A percentile compares a stretch with the other conserved stretches of the same genome.
Evolutionary conservation across 2,797 vertebrate species (phyloP).

Genomic region (Cyclura pinguis): DNA sequence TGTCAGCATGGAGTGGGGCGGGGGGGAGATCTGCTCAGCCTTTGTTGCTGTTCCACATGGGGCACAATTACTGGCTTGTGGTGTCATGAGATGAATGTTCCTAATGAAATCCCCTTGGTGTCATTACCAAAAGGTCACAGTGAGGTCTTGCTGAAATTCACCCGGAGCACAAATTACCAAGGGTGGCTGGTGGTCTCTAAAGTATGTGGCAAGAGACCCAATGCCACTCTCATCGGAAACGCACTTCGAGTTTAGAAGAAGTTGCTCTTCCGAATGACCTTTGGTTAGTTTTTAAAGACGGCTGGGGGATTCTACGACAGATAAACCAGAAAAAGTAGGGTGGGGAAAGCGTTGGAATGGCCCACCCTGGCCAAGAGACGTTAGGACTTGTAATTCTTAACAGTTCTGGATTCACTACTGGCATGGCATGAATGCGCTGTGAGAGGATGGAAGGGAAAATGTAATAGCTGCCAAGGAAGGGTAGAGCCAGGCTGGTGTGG

Average conservation of each 20-base stretch:
- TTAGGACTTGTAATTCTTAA: too few species aligned
- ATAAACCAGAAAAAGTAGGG: neutral
- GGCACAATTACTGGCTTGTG: conserved; percentile 1
- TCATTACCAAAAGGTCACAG: conserved; percentile 14
- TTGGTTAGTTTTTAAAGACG: too few species aligned
- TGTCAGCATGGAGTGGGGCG: too few species aligned
- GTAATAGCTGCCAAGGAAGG: too few species aligned
- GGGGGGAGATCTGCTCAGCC: neutral
- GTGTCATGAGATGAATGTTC: neutral
- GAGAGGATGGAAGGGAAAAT: too few species aligned
- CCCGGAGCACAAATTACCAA: neutral
- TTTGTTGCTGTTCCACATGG: neutral
- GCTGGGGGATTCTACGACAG: neutral
- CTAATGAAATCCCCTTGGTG: conserved; percentile 11
- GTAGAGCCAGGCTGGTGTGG: too few species aligned
- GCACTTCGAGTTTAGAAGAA: neutral
- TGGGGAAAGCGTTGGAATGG: too few species aligned
- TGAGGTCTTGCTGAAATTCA: neutral
- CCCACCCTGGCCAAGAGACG: too few species aligned
- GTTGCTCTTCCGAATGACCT: too few species aligned
- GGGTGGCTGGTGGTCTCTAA: neutral
- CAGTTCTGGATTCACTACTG: too few species aligned
- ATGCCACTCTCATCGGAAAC: neutral
- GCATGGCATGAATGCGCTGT: too few species aligned
- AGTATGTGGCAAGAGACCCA: neutral